Evolutionary conservation across 2,797 vertebrate genomes (phyloP), one percentile per base, ranked within the genome.

Genomic region (Lepilemur ruficaudatus): DNA sequence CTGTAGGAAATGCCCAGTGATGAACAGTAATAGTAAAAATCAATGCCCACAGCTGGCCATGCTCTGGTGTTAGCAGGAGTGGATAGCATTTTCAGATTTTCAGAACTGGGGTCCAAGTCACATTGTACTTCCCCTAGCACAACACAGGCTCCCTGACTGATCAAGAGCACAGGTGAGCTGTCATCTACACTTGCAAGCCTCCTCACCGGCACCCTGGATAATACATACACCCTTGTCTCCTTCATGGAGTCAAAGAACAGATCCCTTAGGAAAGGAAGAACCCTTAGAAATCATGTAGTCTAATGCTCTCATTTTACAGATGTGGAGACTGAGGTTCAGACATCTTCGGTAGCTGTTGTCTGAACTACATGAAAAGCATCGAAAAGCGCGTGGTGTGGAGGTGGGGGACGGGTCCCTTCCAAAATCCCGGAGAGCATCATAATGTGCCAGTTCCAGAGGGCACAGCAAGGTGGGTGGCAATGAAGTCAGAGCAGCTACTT

Each of bases 261-360:
- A 23, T 79, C n/a, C 14, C 25, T 73, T 48, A 70, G 70, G 70
- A 48, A 89, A 91, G 69, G 35, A 59, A 96, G 80, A 35, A 48
- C 48, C 25, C 23, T 90, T 46, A 18, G 32, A 35, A 67, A 67
- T 30, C 52, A 17, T 28, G 38, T 32, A 30, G 22, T 59, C 59
- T 85, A 81, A 50, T n/a, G 85, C 61, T 81, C 43, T 91, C 86
- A 80, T 89, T 91, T 95, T 28, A 91, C 55, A 87, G 79, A 89
- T 28, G 80, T 84, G 50, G 38, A 96, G 69, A 93, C n/a, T 6
- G 46, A 96, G 65, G 86, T 50, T 67, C 35, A 48, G 46, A 25
- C 70, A 80, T 86, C 78, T 89, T 93, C 35, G 7, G 57, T 65
- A 67, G 10, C 35, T 69, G 4, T 13, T 83, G 75, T 32, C 80